Evolutionary conservation across 2,888 invertebrate genomes (phyloP).

Genomic region (Rhodophaea formosa): DNA sequence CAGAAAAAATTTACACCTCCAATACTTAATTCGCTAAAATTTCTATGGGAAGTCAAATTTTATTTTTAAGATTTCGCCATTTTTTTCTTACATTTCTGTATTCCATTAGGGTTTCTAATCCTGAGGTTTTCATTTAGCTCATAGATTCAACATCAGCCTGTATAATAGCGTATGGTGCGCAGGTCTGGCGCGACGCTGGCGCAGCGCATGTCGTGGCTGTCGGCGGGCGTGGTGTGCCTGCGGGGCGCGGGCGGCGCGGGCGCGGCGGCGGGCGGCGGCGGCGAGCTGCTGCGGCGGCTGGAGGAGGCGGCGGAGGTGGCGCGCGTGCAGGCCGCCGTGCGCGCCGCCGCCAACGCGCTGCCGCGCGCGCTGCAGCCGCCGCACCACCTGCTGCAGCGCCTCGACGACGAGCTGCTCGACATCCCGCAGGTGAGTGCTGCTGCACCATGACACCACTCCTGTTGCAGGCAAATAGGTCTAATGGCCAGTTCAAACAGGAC

Average conservation of each 20-base stretch:
- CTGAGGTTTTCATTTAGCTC: no score
- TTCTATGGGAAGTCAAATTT: no score
- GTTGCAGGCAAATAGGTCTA: no score
- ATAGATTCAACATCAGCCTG: no score
- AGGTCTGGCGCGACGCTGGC: constrained; percentile 88
- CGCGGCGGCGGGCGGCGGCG: constrained; percentile 78
- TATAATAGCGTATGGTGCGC: no score
- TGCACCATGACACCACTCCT: background rate
- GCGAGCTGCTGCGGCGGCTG: constrained; percentile 90
- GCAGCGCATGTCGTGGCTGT: constrained; percentile 94
- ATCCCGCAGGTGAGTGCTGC: constrained; percentile 86
- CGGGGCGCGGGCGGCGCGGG: constrained; percentile 92
- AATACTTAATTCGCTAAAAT: no score
- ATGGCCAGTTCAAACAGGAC: no score
- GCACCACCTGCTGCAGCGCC: constrained; percentile 83
- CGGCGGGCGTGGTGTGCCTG: constrained; percentile 97
- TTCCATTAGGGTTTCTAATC: no score
- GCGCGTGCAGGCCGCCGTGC: constrained; percentile 88
- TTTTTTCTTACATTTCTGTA: no score
- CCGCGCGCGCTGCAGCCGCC: constrained; percentile 82
- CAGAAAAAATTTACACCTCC: no score
- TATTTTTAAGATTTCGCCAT: no score
- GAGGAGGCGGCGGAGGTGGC: constrained; percentile 97
- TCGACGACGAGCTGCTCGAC: constrained; percentile 92
- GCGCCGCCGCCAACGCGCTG: constrained; percentile 57